Evolutionary conservation across 1,140 invertebrate genomes (phyloP), one percentile per base, ranked within the genome.

Genomic region (Holcopasites calliopsidis): DNA sequence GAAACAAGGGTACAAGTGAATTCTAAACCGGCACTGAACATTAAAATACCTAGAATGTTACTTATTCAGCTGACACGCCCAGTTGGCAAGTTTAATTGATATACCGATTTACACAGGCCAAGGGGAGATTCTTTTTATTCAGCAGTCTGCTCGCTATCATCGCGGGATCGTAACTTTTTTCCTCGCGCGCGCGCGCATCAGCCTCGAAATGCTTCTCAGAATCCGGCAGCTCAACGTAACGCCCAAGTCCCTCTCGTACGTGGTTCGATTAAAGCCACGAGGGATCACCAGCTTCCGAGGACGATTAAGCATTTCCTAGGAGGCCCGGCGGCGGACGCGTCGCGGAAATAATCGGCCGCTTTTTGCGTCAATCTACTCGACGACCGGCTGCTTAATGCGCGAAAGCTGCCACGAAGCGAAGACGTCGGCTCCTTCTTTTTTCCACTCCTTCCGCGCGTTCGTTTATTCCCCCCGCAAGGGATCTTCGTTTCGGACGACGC

Each of bases 291-390:
- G 33, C n/a, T 64, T 64, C 60, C 49, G 8, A 40, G 35, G 49
- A 31, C 38, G 61, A 73, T 73, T 73, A 73, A 73, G 38, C 16
- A 52, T 66, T 28, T 73, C 66, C 50, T 54, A 11, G 13, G 60
- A 65, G 68, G 40, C 8, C 26, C 18, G 6, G 18, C 23, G 11
- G 18, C 3, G 6, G 21, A n/a, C 18, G 23, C 42, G 40, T 47
- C 62, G 7, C 38, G 52, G 54, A 35, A 38, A 69, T 75, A 75
- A 75, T 75, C 64, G 33, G 21, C 31, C 40, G 64, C 31, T 75
- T 68, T 75, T 75, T 75, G 62, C 72, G 33, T 69, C 62, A 69
- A 75, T 75, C 69, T 68, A 38, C 60, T 7, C 23, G 10, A 10
- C 28, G 28, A 55, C 16, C 35, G 26, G 23, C 23, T 6, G 71